phyloP scores from a whole-genome alignment of 1,140 invertebrate species.

The Lerema accius region DNA sequence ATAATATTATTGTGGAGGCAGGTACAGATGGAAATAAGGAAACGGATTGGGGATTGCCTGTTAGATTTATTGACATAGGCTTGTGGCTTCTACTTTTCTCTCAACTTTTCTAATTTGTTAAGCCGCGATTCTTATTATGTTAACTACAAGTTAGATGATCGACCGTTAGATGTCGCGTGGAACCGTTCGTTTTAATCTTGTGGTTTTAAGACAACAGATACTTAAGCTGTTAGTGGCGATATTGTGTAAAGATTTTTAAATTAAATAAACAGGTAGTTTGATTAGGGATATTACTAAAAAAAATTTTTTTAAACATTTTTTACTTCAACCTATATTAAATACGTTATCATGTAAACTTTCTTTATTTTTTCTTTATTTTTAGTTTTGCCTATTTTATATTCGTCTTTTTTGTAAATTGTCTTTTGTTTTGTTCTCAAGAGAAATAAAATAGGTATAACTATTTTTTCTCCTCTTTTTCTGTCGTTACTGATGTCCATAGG shows the following conservation, averaged over 20 bases:
- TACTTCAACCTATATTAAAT: too few species aligned
- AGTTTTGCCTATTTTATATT: too few species aligned
- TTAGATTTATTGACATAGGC: constrained; percentile 57
- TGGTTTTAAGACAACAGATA: constrained; percentile 10
- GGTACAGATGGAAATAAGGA: constrained; percentile 62
- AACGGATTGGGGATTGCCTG: constrained; percentile 49
- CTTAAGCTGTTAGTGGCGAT: neutral
- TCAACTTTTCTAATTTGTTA: constrained; percentile 41
- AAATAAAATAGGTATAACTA: too few species aligned
- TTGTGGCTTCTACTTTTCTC: constrained; percentile 40
- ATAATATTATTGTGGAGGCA: constrained; percentile 55
- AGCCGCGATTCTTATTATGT: constrained; percentile 24
- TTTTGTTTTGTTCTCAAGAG: too few species aligned
- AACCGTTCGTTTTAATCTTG: constrained; percentile 6
- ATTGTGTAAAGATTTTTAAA: neutral
- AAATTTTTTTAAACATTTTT: too few species aligned
- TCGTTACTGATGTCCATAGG: too few species aligned
- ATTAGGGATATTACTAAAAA: too few species aligned
- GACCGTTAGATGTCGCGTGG: constrained; percentile 17
- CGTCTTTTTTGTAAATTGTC: too few species aligned
- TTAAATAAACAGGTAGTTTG: neutral
- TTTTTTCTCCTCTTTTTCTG: too few species aligned
- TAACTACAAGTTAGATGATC: constrained; percentile 2
- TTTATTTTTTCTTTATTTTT: too few species aligned
- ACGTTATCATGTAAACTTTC: too few species aligned